Evolutionary conservation across 1,140 invertebrate species (phyloP).

Genomic region (Drosophila repletoides): DNA sequence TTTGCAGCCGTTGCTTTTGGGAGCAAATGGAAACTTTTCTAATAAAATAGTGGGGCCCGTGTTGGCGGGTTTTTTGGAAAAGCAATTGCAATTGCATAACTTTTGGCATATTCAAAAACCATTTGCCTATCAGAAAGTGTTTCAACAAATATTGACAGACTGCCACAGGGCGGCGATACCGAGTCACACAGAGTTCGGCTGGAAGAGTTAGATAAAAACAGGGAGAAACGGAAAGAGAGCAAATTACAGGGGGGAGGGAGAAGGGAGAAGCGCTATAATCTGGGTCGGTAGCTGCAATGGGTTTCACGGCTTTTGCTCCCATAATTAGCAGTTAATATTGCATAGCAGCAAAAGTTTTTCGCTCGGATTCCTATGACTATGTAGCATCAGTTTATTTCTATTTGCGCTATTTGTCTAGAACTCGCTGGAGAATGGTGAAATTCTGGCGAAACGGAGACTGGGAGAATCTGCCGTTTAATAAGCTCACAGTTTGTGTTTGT

Average conservation of each 20-base stretch:
- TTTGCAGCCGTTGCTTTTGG: constrained; percentile 10
- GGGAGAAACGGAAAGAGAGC: not conserved
- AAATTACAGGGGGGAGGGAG: not conserved
- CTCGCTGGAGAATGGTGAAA: constrained; percentile 18
- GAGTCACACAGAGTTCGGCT: constrained; percentile 14
- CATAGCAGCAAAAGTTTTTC: constrained; percentile 62
- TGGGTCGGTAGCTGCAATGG: constrained; percentile 9
- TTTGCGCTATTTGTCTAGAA: constrained; percentile 72
- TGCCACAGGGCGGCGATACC: constrained; percentile 19
- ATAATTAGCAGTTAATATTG: constrained; percentile 80
- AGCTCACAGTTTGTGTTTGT: constrained; percentile 79
- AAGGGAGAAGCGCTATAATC: constrained; percentile 2
- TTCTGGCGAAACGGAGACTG: not conserved
- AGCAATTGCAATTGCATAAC: constrained; percentile 71
- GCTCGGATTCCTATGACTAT: constrained; percentile 8
- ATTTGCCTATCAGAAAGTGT: constrained; percentile 77
- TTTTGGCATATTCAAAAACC: constrained; percentile 75
- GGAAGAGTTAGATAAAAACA: not conserved
- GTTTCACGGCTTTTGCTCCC: constrained; percentile 34
- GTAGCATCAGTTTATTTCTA: constrained; percentile 66
- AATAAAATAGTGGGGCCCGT: constrained; percentile 70
- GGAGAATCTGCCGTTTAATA: constrained; percentile 66
- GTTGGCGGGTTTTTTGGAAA: constrained; percentile 13
- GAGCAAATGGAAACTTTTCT: constrained; percentile 63
- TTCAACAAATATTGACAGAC: constrained; percentile 80